Percentiles rank a stretch among this genome's conserved stretches.
These are phyloP conservation scores for Phorcus lineatus DNA, from an alignment of 2,888 invertebrate species.

Conservation along the genomic window DNA sequence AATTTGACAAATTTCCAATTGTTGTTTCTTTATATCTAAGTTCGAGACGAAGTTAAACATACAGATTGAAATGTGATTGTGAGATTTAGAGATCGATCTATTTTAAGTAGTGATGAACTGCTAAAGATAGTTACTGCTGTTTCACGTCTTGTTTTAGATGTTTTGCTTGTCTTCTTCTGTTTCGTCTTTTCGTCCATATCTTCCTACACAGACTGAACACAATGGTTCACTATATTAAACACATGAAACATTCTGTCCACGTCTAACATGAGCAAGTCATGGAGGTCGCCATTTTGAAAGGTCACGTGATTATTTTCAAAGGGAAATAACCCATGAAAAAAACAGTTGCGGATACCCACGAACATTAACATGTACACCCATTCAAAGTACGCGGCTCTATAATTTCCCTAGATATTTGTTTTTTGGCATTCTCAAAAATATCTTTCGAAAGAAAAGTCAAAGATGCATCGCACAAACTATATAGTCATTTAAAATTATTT, in stretches of 20 bases:
- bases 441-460: no score
- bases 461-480: no score
- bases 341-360: no score
- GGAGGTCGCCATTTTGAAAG: constrained; percentile 11
- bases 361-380: no score
- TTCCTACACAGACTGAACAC: neutral
- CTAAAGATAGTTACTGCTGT: constrained; percentile 43
- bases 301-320: neutral
- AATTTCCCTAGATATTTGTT: no score
- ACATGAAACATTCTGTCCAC: neutral
- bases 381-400: no score
- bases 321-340: neutral
- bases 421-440: no score
- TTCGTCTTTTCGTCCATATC: constrained; percentile 20
- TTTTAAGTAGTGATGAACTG: neutral
- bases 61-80: no score
- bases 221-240: neutral
- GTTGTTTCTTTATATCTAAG: no score
- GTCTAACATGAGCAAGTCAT: neutral
- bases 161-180: constrained; percentile 39
- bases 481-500: no score
- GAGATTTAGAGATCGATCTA: neutral
- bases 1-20: no score
- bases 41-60: no score
- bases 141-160: constrained; percentile 50